These are phyloP conservation scores for Plumapathes pennacea DNA, from an alignment of 92 coral and sea anemone species.

Conservation along the genomic window DNA sequence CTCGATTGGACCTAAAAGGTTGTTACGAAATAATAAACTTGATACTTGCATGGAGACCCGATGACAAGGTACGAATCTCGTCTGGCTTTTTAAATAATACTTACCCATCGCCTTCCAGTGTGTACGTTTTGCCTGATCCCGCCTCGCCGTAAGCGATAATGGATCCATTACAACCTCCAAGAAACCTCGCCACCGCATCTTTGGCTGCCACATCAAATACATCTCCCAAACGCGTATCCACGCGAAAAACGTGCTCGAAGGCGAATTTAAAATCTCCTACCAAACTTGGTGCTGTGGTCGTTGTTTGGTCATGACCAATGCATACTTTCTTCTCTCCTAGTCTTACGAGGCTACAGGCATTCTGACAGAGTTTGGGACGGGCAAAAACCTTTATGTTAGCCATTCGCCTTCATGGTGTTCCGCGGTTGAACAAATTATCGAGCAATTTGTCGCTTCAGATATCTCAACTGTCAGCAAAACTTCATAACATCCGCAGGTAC, in stretches of 20 bases:
- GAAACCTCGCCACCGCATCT: constrained; percentile 35
- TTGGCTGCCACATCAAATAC: constrained; percentile 56
- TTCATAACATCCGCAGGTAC: too few species aligned
- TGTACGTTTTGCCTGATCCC: constrained; percentile 65
- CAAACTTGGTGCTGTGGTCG: background rate
- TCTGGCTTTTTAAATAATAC: too few species aligned
- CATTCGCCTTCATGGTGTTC: constrained; percentile 34
- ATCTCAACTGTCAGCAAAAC: too few species aligned
- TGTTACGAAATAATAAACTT: too few species aligned
- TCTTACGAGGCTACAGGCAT: constrained; percentile 15
- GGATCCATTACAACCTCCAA: constrained; percentile 65
- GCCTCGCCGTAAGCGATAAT: constrained; percentile 70
- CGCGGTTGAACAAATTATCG: too few species aligned
- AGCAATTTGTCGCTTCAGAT: too few species aligned
- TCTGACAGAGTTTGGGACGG: constrained; percentile 44
- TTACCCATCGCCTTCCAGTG: constrained; percentile 58
- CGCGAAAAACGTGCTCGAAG: constrained; percentile 25
- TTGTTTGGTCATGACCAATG: constrained; percentile 5
- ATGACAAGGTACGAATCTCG: too few species aligned
- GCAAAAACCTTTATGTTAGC: constrained; percentile 70
- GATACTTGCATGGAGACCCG: too few species aligned
- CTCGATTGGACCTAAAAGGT: too few species aligned
- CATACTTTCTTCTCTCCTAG: constrained; percentile 34
- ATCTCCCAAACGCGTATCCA: constrained; percentile 28
- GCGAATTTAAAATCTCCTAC: constrained; percentile 3